Evolutionary conservation across 2,888 invertebrate species (phyloP).

Genomic region (Microctonus hyperodae): DNA sequence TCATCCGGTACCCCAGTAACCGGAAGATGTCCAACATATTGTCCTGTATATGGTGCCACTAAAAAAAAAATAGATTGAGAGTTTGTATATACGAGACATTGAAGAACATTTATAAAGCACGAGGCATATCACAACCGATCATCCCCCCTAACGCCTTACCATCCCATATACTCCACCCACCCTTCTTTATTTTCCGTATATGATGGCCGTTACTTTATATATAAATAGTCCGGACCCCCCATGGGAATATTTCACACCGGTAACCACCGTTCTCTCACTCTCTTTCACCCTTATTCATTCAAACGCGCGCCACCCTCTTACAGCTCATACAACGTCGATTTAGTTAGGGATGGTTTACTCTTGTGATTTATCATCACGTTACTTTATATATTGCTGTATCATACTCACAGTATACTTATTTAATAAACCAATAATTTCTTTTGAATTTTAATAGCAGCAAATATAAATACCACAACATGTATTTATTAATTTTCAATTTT

Average conservation of each 20-base stretch:
- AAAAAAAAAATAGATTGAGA: neutral
- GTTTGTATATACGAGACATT: constrained; percentile 1
- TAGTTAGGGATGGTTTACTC: constrained; percentile 61
- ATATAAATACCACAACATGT: neutral
- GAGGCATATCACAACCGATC: neutral
- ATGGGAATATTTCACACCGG: constrained; percentile 64
- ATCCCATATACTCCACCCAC: neutral
- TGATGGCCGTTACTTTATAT: constrained; percentile 9
- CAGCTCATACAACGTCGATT: constrained; percentile 56
- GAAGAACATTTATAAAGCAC: neutral
- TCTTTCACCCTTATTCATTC: neutral
- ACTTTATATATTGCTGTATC: constrained; percentile 10
- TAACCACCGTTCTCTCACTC: constrained; percentile 52
- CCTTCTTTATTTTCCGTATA: neutral
- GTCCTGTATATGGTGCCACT: constrained; percentile 44
- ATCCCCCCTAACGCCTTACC: neutral
- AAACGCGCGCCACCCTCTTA: constrained; percentile 42
- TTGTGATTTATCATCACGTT: constrained; percentile 57
- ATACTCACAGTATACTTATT: constrained; percentile 7
- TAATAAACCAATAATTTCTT: constrained; percentile 4
- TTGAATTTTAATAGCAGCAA: neutral
- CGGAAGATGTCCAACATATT: constrained; percentile 55
- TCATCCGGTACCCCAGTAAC: constrained; percentile 40
- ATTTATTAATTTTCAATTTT: too few species aligned
- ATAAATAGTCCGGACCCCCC: constrained; percentile 49